phyloP scores from a whole-genome alignment of 2,888 invertebrate genomes.

The Heliconius ethilla region DNA sequence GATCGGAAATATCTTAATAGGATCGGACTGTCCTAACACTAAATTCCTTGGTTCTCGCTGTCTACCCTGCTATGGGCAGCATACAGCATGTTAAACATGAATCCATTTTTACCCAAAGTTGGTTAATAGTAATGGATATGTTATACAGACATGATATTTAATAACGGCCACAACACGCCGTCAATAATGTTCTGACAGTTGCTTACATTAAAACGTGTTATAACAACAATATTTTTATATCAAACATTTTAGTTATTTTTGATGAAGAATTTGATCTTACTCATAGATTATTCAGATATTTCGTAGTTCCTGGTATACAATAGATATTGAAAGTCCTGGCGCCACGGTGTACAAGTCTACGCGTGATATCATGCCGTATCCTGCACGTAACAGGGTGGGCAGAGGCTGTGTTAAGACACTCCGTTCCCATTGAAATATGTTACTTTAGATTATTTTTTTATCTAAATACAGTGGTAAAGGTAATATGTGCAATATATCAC shows the following conservation, averaged over 20 bases:
- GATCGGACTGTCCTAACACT: background rate
- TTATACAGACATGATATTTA: background rate
- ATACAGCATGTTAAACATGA: background rate
- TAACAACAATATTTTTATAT: slow-evolving; percentile 16
- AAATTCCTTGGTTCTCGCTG: background rate
- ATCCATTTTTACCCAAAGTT: background rate
- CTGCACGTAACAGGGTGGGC: no score
- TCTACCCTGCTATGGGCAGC: background rate
- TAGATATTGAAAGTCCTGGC: background rate
- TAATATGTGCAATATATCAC: no score
- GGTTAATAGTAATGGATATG: background rate
- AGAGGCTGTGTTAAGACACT: no score
- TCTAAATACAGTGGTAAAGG: no score
- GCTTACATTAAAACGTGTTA: slow-evolving; percentile 14
- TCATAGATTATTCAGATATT: background rate
- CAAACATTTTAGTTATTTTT: background rate
- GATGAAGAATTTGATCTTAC: background rate
- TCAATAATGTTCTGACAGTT: slow-evolving; percentile 3
- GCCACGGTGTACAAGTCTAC: background rate
- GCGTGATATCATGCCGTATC: background rate
- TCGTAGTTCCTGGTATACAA: background rate
- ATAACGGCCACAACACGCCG: slow-evolving; percentile 2
- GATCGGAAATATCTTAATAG: background rate
- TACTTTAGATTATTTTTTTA: no score
- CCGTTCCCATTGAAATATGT: no score